phyloP scores from a whole-genome alignment of 2,797 vertebrate genomes.

The Trichosurus vulpecula region DNA sequence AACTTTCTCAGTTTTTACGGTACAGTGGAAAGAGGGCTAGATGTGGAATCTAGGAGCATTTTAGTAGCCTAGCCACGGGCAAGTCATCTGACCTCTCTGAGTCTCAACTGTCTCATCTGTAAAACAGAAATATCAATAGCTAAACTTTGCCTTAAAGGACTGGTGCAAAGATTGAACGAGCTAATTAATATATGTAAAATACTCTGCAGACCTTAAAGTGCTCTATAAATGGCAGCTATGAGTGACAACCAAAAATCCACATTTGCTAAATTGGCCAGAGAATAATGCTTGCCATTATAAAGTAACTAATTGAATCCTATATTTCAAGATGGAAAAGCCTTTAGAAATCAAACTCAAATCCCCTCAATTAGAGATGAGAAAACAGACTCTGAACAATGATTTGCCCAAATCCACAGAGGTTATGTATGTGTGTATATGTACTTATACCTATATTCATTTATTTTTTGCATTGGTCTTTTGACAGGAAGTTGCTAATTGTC shows the following conservation, averaged over 20 bases:
- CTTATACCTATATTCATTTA: not conserved
- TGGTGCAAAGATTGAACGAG: not conserved
- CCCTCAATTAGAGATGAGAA: not conserved
- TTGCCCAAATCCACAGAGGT: not conserved
- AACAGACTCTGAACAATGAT: not conserved
- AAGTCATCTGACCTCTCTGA: not conserved
- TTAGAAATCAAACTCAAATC: not conserved
- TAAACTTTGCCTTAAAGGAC: not conserved
- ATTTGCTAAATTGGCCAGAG: not conserved
- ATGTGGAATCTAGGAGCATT: not conserved
- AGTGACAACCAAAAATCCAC: not conserved
- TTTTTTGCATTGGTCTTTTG: not conserved
- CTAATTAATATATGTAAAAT: not conserved
- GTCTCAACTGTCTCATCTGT: not conserved
- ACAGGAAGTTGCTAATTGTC: not conserved
- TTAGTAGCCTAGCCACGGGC: not conserved
- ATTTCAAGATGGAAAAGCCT: not conserved
- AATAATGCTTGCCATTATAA: not conserved
- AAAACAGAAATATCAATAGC: not conserved
- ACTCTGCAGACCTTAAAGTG: not conserved
- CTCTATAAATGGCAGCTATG: not conserved
- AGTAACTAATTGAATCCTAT: not conserved
- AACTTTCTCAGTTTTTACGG: not conserved
- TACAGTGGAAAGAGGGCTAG: not conserved
- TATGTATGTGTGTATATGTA: not conserved